Evolutionary conservation across 2,113 vertebrate species (phyloP), one percentile per base, ranked within the genome.

Genomic region (Caloenas nicobarica): DNA sequence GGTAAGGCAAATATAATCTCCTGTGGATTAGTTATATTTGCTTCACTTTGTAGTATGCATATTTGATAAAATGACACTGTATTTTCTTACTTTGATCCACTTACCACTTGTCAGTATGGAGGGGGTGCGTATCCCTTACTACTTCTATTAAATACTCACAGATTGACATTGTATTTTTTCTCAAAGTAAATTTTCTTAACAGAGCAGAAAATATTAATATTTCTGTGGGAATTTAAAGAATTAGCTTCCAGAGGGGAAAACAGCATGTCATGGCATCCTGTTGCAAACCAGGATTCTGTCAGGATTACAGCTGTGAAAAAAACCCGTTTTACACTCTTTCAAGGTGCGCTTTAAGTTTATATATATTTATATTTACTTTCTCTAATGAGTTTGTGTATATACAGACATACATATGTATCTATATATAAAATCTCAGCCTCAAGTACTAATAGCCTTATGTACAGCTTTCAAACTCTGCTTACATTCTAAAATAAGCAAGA

Each of bases 241-340:
- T 66, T 68, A 26, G 2, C 58, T 81, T 25, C 40, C 51, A 42
- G 65, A 53, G 13, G 24, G 11, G 36, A 66, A 91, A 77, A 53
- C 1, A 48, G 3, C 53, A 57, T 40, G 38, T 26, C 28, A 56
- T 58, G 33, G 8, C 65, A 64, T 58, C 61, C 18, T 77, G 5
- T 77, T 77, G 42, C 36, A 60, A 79, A 78, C 10, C 82, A 16
- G 28, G 17, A n/a, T 56, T 61, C 73, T 6, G 3, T 48, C 34
- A 62, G 40, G 44, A 61, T 69, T 69, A 40, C 17, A 66, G 24
- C 16, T 54, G 10, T 57, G 44, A 54, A 62, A 58, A 68, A 44
- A 8, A 24, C 10, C 0, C 1, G 0, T 6, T 48, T 81, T 92
- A 48, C 40, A 25, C 5, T 58, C 16, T 50, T 57, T 81, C 28